Conservation (phyloP, 2,888 invertebrate genomes). For the Heliconius ismenius region DNA sequence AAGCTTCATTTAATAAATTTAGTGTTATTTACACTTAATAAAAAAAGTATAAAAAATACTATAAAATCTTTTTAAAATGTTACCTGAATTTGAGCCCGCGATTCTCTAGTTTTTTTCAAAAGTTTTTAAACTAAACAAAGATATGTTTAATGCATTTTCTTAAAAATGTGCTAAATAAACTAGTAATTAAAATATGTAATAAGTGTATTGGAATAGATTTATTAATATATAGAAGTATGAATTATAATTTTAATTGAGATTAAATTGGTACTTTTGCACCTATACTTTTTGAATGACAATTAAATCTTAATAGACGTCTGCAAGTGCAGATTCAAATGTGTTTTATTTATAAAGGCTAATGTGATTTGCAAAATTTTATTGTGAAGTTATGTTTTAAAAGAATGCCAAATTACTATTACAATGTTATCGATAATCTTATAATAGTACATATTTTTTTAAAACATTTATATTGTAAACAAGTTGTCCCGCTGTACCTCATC, state of each 20-base stretch:
- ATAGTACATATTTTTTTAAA: too few relatives aligned
- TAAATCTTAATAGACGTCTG: not conserved
- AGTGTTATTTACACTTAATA: too few relatives aligned
- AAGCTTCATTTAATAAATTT: too few relatives aligned
- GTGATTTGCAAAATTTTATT: not conserved
- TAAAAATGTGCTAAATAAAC: not conserved
- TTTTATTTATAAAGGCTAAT: not conserved
- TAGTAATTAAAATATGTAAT: too few relatives aligned
- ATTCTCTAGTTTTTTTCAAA: too few relatives aligned
- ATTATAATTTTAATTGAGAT: not conserved
- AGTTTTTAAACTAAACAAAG: too few relatives aligned
- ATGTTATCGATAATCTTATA: too few relatives aligned
- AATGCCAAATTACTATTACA: not conserved
- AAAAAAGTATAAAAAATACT: too few relatives aligned
- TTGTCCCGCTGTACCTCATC: slow-evolving; percentile 86
- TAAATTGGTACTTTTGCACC: not conserved
- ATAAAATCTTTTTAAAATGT: too few relatives aligned
- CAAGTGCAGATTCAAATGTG: not conserved
- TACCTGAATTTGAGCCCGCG: too few relatives aligned
- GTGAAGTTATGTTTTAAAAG: not conserved
- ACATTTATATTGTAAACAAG: slow-evolving; percentile 16
- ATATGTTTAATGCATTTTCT: not conserved
- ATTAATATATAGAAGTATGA: too few relatives aligned
- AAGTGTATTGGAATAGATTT: too few relatives aligned
- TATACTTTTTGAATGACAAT: not conserved